Percentiles rank a stretch among this genome's conserved stretches.
Conservation (phyloP, 1,140 invertebrate genomes). For the Brachionus rubens region DNA sequence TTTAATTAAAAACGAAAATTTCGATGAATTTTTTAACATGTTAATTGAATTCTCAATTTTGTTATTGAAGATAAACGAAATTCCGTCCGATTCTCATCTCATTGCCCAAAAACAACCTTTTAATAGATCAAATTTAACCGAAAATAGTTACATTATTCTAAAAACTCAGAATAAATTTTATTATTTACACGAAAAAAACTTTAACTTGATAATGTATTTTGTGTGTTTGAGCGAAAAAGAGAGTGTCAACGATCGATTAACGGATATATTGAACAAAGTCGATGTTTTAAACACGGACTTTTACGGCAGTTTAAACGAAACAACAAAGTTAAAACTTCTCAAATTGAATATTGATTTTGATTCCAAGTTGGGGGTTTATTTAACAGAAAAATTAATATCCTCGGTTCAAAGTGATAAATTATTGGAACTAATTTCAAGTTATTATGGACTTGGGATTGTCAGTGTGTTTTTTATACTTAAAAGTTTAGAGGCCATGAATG, state of each 20-base stretch:
- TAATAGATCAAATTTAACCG: not conserved
- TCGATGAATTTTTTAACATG: not conserved
- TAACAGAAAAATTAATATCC: not conserved
- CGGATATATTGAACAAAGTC: not conserved
- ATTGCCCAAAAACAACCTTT: not conserved
- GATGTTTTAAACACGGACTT: not conserved
- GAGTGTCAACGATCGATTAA: not conserved
- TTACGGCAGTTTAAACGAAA: not conserved
- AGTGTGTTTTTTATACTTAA: constrained; percentile 5
- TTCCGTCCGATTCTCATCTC: not conserved
- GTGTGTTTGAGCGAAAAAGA: not conserved
- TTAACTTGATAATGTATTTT: constrained; percentile 19
- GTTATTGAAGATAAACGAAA: not conserved
- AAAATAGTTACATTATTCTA: not conserved
- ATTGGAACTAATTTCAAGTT: not conserved
- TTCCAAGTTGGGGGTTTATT: not conserved
- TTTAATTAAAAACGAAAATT: not conserved
- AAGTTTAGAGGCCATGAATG: not conserved
- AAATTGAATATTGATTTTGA: not conserved
- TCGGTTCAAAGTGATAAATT: not conserved
- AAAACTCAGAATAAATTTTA: not conserved
- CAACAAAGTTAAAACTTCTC: not conserved
- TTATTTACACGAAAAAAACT: constrained; percentile 21
- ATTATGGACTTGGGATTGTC: not conserved
- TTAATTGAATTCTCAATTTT: not conserved